These are phyloP conservation scores for Paramormyrops hopkinsi DNA, from an alignment of 2,797 vertebrate genomes.

Conservation along the genomic window DNA sequence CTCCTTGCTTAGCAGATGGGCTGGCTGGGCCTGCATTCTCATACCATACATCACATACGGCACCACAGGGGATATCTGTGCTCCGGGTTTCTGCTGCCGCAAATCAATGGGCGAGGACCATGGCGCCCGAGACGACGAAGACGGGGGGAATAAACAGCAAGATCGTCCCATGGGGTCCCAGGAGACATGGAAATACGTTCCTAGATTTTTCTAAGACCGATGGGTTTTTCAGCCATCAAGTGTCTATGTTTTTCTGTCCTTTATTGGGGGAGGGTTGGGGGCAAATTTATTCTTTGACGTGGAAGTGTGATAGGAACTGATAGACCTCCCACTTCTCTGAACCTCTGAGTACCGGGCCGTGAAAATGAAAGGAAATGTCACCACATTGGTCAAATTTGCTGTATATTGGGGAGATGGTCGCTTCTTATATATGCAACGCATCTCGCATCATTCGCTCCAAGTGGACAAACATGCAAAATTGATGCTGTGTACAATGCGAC, in stretches of 20 bases:
- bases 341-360: constrained; percentile 34
- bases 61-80: constrained; percentile 6
- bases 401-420: constrained; percentile 21
- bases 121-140: neutral
- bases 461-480: constrained; percentile 28
- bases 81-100: neutral
- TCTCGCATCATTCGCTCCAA: constrained; percentile 24
- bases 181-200: neutral
- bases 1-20: constrained; percentile 17
- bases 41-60: neutral
- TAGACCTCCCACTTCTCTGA: constrained; percentile 25
- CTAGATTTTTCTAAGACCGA: neutral
- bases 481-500: constrained; percentile 26
- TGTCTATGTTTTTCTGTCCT: neutral
- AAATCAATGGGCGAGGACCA: neutral
- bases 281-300: neutral
- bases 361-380: constrained; percentile 43
- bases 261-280: neutral
- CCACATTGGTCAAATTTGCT: constrained; percentile 43
- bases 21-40: neutral
- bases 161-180: neutral
- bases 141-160: neutral
- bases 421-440: neutral
- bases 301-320: neutral
- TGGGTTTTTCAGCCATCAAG: neutral